Base-by-base conservation (phyloP, 2,797 vertebrate species). In the Tapirus indicus region DNA sequence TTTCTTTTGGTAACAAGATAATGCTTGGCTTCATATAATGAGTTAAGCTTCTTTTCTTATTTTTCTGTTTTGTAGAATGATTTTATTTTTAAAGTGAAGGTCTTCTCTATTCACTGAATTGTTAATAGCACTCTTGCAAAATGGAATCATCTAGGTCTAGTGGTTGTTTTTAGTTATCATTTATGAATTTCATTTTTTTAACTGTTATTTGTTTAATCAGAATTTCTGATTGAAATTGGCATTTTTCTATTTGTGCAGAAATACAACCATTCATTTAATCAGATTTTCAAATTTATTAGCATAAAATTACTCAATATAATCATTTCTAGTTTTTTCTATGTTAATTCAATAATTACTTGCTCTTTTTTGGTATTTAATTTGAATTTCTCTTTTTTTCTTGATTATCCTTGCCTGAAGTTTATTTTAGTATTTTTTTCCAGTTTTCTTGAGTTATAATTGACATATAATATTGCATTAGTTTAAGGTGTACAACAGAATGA, bases 111-210 rank as follows among this genome's bases (percentile, higher is more conserved):
- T 74, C 12, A 47, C 11, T 58, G 9, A 92, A 44, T 79, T 60
- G 14, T n/a, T 83, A 16, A 54, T 87, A 58, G 29, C 60, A 90
- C 7, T 83, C 52, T 1, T 60, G 20, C 27, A 85, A 60, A 83
- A 38, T 38, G 38, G 38, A 38, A 12, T 2, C 14, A 23, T 87
- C 49, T 54, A 87, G 32, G 21, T 25, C 56, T 90, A 62, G 5
- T 32, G 1, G 35, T 79, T 87, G 6, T 8, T 84, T 92, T 90
- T 56, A 75, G 49, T 52, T 92, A n/a, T 29, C 54, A 60, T 88
- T 93, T 68, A 56, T 84, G 12, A 95, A 85, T 84, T 88, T 3
- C 27, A 75, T 74, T 88, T 89, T 29, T 86, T 49, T 91, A 80
- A 91, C 9, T 82, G 66, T 47, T 78, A 71, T 32, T 71, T 93